Evolutionary conservation across 2,113 vertebrate genomes (phyloP).

Genomic region (Nettapus auritus): DNA sequence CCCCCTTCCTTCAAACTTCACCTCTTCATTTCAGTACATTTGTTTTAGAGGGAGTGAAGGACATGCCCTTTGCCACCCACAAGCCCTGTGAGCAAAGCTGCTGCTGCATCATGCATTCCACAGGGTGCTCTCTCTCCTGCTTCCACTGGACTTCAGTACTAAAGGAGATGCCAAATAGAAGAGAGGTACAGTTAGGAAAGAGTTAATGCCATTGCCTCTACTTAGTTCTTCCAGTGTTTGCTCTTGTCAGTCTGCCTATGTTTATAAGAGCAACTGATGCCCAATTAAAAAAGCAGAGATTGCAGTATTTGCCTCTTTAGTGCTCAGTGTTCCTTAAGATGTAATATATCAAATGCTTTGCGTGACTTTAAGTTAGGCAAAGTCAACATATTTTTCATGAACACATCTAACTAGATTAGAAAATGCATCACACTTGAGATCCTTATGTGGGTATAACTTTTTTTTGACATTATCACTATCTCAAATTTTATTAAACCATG

Average conservation of each 20-base stretch:
- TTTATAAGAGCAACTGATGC: not conserved
- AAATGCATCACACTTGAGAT: not conserved
- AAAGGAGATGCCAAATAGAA: not conserved
- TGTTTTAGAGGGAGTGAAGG: not conserved
- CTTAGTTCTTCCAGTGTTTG: not conserved
- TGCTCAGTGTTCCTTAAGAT: not conserved
- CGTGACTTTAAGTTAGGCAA: not conserved
- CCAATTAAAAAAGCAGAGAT: not conserved
- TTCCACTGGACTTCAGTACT: not conserved
- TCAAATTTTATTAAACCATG: not conserved
- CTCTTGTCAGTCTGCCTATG: not conserved
- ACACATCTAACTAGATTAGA: slow-evolving; percentile 10
- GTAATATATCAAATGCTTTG: not conserved
- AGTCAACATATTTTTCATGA: not conserved
- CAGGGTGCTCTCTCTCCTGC: not conserved
- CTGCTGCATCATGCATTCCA: not conserved
- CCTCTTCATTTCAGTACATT: not conserved
- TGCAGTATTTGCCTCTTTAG: not conserved
- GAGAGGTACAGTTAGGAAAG: not conserved
- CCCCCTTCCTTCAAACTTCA: not conserved
- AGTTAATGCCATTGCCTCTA: not conserved
- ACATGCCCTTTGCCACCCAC: not conserved
- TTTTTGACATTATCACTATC: not conserved
- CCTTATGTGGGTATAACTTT: not conserved
- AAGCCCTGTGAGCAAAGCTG: not conserved